These are phyloP conservation scores for Cylas formicarius DNA, from an alignment of 1,140 invertebrate genomes.

Conservation along the genomic window DNA sequence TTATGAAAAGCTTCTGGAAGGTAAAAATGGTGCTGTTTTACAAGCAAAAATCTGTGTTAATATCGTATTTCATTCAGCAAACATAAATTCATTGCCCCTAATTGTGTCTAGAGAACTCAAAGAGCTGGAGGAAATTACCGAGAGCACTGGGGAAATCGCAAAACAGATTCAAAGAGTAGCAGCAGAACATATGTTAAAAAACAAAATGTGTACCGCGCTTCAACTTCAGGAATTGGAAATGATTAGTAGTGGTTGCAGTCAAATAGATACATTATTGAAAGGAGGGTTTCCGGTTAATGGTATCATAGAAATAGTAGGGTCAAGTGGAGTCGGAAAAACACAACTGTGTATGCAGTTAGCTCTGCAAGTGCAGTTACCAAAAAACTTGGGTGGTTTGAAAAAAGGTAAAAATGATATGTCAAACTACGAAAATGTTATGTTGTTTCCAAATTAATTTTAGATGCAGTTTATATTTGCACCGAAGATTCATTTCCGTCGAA, in stretches of 20 bases:
- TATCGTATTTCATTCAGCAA: too few species aligned
- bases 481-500: constrained; percentile 67
- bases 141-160: too few species aligned
- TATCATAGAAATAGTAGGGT: constrained; percentile 77
- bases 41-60: too few species aligned
- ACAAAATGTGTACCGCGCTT: constrained; percentile 21
- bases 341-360: constrained; percentile 73
- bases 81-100: too few species aligned
- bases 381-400: constrained; percentile 32
- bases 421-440: too few species aligned
- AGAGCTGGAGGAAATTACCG: too few species aligned
- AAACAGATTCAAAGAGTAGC: constrained; percentile 8
- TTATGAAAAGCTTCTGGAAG: too few species aligned
- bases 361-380: constrained; percentile 39
- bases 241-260: constrained; percentile 53
- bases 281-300: constrained; percentile 68
- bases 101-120: too few species aligned
- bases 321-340: constrained; percentile 77
- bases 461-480: constrained; percentile 68
- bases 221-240: constrained; percentile 35
- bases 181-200: constrained; percentile 13
- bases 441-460: constrained; percentile 37
- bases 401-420: constrained; percentile 14
- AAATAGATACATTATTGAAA: constrained; percentile 52
- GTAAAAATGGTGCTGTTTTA: too few species aligned